phyloP scores from a whole-genome alignment of 2,113 vertebrate genomes.

The Hemicordylus capensis region DNA sequence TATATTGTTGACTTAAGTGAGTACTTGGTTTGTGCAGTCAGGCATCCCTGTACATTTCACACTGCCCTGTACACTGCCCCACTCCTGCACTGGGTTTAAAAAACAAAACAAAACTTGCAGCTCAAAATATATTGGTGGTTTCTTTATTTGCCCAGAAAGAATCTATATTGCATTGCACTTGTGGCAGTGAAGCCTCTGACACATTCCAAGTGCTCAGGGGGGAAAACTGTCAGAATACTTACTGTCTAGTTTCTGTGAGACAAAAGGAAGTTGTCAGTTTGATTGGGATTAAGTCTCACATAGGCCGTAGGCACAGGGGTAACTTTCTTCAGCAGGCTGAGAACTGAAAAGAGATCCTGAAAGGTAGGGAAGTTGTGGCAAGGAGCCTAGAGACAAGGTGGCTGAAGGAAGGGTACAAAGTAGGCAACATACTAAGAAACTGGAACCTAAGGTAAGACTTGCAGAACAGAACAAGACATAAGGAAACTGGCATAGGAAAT shows the following conservation, averaged over 20 bases:
- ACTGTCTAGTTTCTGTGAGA: no score
- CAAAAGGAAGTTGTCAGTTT: no score
- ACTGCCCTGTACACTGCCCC: no score
- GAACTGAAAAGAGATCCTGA: no score
- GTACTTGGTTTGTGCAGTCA: neutral
- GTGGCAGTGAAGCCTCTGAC: no score
- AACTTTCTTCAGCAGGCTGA: no score
- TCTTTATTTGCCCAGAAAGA: neutral
- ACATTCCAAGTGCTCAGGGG: neutral
- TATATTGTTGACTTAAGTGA: neutral
- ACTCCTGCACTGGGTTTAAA: no score
- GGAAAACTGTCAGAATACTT: neutral
- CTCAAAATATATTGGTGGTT: neutral
- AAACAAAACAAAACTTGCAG: no score
- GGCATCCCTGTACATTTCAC: neutral
- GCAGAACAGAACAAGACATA: neutral
- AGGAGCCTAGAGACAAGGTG: neutral
- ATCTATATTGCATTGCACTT: neutral
- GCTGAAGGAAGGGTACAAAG: neutral
- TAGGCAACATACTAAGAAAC: neutral
- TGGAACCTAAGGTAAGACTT: neutral
- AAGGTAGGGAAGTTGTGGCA: neutral
- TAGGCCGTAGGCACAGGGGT: neutral
- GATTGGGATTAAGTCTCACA: neutral
- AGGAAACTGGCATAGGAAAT: neutral